Evolutionary conservation across 2,113 vertebrate genomes (phyloP).

Genomic region (Hemibagrus wyckioides): DNA sequence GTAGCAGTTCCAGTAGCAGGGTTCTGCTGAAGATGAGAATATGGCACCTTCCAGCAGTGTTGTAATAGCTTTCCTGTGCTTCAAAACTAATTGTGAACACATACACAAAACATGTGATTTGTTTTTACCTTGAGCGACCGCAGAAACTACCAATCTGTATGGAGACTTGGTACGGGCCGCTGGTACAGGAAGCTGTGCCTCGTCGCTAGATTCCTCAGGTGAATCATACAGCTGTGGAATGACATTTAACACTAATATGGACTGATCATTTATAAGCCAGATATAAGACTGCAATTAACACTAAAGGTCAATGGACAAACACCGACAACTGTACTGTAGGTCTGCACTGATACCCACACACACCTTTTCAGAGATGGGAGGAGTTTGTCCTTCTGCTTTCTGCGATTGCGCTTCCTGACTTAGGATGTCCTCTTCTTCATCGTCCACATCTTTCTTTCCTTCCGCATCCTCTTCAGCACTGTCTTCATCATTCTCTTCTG

Average conservation of each 20-base stretch:
- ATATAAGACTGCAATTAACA: not conserved
- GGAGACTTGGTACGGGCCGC: slow-evolving; percentile 44
- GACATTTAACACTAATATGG: slow-evolving; percentile 9
- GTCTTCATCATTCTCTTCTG: slow-evolving; percentile 38
- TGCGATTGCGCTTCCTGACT: slow-evolving; percentile 55
- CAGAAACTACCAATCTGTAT: slow-evolving; percentile 43
- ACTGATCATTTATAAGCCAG: not conserved
- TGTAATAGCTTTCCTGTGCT: not conserved
- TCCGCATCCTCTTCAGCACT: slow-evolving; percentile 63
- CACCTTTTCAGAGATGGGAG: slow-evolving; percentile 66
- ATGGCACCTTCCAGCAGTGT: not conserved
- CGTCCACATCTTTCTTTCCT: slow-evolving; percentile 46
- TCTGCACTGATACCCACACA: slow-evolving; percentile 12
- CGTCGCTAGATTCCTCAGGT: slow-evolving; percentile 47
- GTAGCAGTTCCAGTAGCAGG: too few species aligned
- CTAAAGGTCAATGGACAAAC: slow-evolving; percentile 11
- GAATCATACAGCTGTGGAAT: slow-evolving; percentile 46
- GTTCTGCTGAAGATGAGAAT: not conserved
- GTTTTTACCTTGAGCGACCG: slow-evolving; percentile 52
- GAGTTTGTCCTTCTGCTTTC: slow-evolving; percentile 63
- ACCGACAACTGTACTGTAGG: not conserved
- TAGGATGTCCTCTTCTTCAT: slow-evolving; percentile 55
- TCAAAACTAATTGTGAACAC: slow-evolving; percentile 5
- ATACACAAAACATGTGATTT: not conserved
- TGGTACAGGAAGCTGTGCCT: slow-evolving; percentile 41